A percentile compares a stretch with the other conserved stretches of the same genome.
Evolutionary conservation across 2,797 vertebrate genomes (phyloP).

Genomic region (Margarornis squamiger): DNA sequence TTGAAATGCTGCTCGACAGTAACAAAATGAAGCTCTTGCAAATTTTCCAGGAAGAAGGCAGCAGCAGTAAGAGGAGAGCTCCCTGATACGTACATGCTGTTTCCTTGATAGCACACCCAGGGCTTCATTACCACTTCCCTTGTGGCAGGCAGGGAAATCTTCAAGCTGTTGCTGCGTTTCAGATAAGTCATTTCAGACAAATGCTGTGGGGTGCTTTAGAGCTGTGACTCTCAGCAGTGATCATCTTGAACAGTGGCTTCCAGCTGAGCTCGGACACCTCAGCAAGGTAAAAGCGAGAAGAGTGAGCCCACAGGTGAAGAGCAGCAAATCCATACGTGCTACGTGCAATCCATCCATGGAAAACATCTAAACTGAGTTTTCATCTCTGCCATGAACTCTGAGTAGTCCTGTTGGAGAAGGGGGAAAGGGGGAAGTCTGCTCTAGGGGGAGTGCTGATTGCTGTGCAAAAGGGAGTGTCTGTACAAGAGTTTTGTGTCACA

Average conservation of each 20-base stretch:
- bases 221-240: background rate
- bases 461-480: accelerated
- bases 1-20: background rate
- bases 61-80: background rate
- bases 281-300: background rate
- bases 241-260: background rate
- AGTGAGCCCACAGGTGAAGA: accelerated
- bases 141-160: accelerated
- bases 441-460: background rate
- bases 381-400: background rate
- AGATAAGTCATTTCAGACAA: background rate
- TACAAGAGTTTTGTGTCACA: background rate
- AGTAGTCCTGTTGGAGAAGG: background rate
- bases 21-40: accelerated
- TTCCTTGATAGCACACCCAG: accelerated
- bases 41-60: background rate
- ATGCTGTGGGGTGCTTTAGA: background rate
- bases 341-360: background rate
- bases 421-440: background rate
- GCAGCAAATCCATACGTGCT: accelerated
- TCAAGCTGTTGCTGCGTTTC: background rate
- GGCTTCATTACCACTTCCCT: accelerated
- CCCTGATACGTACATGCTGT: accelerated
- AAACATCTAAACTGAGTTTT: background rate
- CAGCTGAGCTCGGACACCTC: background rate